Conservation (phyloP, 1,140 invertebrate species). For the Microplitis mediator region DNA sequence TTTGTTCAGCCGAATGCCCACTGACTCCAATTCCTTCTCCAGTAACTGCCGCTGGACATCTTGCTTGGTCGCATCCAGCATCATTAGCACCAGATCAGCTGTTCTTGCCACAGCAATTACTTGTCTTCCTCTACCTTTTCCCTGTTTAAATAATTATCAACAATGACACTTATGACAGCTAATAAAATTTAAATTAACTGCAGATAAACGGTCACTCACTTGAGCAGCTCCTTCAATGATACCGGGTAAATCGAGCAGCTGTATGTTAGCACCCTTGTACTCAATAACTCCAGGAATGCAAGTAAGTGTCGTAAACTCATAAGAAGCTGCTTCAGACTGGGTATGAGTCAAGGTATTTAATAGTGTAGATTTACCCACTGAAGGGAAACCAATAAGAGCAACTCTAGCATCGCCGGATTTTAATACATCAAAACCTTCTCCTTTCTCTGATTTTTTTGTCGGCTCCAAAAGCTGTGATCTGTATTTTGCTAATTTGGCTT, state of each 20-base stretch:
- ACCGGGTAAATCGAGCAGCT: conserved; percentile 95
- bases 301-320: conserved; percentile 99
- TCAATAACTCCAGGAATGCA: conserved; percentile 99
- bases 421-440: conserved; percentile 99
- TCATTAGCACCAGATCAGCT: conserved; percentile 96
- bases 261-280: conserved; percentile 98
- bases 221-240: conserved; percentile 97
- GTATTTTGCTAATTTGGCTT: conserved; percentile 99
- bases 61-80: conserved; percentile 97
- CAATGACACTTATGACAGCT: not conserved
- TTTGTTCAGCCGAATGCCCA: conserved; percentile 95
- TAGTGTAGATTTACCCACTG: conserved; percentile 95
- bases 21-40: conserved; percentile 93
- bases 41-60: conserved; percentile 90
- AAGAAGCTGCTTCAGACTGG: conserved; percentile 93
- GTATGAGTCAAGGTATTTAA: conserved; percentile 92
- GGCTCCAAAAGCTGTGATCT: conserved; percentile 94
- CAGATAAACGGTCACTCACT: conserved; percentile 43
- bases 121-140: conserved; percentile 65
- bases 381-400: conserved; percentile 97
- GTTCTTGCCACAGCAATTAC: conserved; percentile 97
- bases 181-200: not conserved
- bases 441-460: conserved; percentile 93
- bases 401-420: conserved; percentile 99
- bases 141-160: conserved; percentile 38